Percentiles rank a stretch among this genome's conserved stretches.
Evolutionary conservation across 2,797 vertebrate species (phyloP).

Genomic region (Sebastes umbrosus): DNA sequence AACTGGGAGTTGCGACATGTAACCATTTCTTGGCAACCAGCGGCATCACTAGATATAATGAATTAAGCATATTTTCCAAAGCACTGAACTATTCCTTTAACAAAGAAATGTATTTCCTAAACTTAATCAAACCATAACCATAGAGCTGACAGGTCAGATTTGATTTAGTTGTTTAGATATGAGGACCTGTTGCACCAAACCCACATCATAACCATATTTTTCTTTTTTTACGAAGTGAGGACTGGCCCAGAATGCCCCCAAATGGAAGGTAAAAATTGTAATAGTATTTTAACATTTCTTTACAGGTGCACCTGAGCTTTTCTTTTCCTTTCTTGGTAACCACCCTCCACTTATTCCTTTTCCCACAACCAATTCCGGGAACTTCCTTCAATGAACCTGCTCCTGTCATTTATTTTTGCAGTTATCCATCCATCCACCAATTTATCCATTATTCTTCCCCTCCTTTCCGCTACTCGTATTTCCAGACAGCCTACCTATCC

Average conservation of each 20-base stretch:
- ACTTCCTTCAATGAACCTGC: conserved; percentile 39
- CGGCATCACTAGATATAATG: not conserved
- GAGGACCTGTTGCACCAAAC: not conserved
- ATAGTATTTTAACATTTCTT: not conserved
- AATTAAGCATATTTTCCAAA: not conserved
- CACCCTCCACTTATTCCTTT: not conserved
- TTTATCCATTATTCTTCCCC: conserved; percentile 26
- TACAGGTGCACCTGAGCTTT: not conserved
- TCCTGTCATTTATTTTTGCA: conserved; percentile 54
- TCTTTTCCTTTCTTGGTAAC: not conserved
- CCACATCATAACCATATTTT: not conserved
- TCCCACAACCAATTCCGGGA: conserved; percentile 25
- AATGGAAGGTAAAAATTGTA: not conserved
- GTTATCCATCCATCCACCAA: conserved; percentile 43
- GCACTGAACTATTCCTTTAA: too few relatives aligned
- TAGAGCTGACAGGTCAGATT: not conserved
- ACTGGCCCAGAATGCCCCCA: not conserved
- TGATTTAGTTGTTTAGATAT: not conserved
- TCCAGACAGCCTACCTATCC: conserved; percentile 34
- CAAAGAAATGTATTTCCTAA: not conserved
- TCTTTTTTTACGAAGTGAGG: not conserved
- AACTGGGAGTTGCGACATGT: not conserved
- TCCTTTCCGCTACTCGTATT: conserved; percentile 31
- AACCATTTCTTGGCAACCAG: not conserved
- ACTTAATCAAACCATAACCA: not conserved